phyloP scores from a whole-genome alignment of 2,888 invertebrate genomes.

The Drosophila quasianomalipes region DNA sequence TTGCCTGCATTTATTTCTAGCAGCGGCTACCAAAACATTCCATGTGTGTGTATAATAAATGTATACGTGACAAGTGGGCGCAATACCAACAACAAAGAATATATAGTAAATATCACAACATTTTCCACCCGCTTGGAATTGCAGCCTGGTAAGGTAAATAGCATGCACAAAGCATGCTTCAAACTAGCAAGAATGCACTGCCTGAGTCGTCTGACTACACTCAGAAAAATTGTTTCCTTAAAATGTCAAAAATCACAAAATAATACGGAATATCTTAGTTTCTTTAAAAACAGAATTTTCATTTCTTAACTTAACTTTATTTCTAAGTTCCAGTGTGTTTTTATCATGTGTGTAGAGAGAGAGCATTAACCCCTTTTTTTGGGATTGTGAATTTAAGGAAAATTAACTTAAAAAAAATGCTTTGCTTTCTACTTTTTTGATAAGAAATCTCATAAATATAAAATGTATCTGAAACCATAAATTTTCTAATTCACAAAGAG shows the following conservation, averaged over 20 bases:
- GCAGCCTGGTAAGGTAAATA: constrained; percentile 11
- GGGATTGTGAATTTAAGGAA: neutral
- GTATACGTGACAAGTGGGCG: constrained; percentile 28
- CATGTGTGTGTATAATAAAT: constrained; percentile 6
- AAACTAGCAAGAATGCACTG: neutral
- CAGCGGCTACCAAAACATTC: constrained; percentile 13
- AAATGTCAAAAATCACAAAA: neutral
- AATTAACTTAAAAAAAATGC: neutral
- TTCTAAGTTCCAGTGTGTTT: neutral
- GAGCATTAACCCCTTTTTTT: neutral
- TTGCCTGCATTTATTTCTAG: constrained; percentile 17
- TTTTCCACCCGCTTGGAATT: constrained; percentile 7
- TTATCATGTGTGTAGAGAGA: neutral
- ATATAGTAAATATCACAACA: constrained; percentile 9
- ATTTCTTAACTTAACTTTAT: neutral
- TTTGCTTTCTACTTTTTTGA: neutral
- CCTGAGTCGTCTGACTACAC: neutral
- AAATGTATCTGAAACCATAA: neutral
- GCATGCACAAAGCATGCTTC: constrained; percentile 4
- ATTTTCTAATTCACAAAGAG: neutral
- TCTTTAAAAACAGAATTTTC: neutral
- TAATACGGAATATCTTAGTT: too few relatives aligned
- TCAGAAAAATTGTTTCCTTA: neutral
- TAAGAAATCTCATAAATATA: neutral
- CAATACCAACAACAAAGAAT: constrained; percentile 18